Percentiles rank a stretch among this genome's conserved stretches.
Evolutionary conservation across 2,113 vertebrate genomes (phyloP).

Genomic region (Otocyon megalotis): DNA sequence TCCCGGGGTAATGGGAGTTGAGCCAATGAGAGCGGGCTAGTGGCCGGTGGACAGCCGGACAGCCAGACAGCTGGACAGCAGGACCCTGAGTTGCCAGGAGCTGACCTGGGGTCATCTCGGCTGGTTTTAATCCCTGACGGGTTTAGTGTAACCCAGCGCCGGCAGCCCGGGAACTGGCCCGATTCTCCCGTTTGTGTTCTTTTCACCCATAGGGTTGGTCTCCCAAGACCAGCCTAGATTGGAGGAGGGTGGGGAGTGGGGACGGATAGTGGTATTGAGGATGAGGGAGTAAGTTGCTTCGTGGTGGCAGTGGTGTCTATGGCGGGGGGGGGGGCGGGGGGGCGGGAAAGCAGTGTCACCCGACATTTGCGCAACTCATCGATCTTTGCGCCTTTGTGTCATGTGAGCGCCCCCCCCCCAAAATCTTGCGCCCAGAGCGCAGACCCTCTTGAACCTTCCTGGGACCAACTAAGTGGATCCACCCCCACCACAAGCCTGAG

Average conservation of each 20-base stretch:
- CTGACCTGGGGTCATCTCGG: neutral
- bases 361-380: slow-evolving; percentile 35
- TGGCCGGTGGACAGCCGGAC: neutral
- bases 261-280: neutral
- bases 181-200: neutral
- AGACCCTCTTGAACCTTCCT: neutral
- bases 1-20: slow-evolving; percentile 31
- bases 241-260: neutral
- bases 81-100: neutral
- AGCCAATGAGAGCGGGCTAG: neutral
- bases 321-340: neutral
- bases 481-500: neutral
- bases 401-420: neutral
- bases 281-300: slow-evolving; percentile 46
- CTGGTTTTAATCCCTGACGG: neutral
- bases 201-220: neutral
- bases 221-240: neutral
- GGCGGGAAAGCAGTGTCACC: neutral
- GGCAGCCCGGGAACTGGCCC: neutral
- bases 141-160: neutral
- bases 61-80: neutral
- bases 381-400: neutral
- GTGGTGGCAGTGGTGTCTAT: neutral
- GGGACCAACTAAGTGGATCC: neutral
- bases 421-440: neutral